Conservation (phyloP, 2,113 vertebrate species). For the Notarius lentiginosus region DNA sequence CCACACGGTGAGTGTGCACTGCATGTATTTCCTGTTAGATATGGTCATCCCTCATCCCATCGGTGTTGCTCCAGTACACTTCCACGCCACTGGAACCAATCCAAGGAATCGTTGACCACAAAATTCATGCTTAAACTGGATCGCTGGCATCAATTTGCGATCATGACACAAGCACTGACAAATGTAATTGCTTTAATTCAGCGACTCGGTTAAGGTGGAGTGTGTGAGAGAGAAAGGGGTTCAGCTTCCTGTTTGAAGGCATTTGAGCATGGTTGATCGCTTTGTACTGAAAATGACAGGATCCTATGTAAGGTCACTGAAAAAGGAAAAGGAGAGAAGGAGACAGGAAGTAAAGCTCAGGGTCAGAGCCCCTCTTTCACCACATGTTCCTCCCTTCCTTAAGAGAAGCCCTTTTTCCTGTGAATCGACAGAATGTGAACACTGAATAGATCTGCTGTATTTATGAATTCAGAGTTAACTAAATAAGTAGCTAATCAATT, state of each 20-base stretch:
- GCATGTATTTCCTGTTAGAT: slow-evolving; percentile 33
- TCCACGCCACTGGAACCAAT: neutral
- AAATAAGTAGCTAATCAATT: neutral
- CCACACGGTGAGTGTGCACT: slow-evolving; percentile 27
- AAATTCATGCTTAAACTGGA: slow-evolving; percentile 1
- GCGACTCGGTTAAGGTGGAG: neutral
- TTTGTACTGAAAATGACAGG: neutral
- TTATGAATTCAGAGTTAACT: neutral
- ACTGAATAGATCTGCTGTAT: slow-evolving; percentile 1
- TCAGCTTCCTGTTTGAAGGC: slow-evolving; percentile 17
- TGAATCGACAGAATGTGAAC: slow-evolving; percentile 36
- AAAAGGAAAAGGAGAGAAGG: slow-evolving; percentile 12
- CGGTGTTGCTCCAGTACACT: neutral
- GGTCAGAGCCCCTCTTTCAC: slow-evolving; percentile 35
- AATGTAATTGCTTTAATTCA: neutral
- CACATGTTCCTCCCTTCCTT: slow-evolving; percentile 36
- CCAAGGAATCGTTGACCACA: neutral
- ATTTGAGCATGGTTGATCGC: slow-evolving; percentile 28
- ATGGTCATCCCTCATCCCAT: neutral
- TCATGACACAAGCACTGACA: slow-evolving; percentile 3
- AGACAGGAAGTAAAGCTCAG: slow-evolving; percentile 45
- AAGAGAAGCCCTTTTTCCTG: slow-evolving; percentile 26
- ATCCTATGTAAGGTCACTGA: neutral
- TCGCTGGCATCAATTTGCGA: neutral
- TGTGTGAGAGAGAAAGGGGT: neutral